phyloP scores from a whole-genome alignment of 2,888 invertebrate genomes.

The Platycheirus albimanus region DNA sequence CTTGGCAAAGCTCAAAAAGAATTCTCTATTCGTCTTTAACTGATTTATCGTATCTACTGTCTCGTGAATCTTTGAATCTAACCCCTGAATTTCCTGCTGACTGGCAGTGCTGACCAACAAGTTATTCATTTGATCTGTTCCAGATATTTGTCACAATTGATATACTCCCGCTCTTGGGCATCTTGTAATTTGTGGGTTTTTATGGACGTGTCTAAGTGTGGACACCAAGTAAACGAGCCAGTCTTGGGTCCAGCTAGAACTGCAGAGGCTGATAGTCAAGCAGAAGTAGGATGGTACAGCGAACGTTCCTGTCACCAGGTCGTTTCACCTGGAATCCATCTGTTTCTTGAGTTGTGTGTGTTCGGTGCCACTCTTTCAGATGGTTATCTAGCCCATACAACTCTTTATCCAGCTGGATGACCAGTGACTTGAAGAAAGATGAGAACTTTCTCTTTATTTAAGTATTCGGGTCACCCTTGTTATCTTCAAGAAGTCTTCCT shows the following conservation, averaged over 20 bases:
- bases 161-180: constrained; percentile 97
- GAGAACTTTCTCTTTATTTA: constrained; percentile 99
- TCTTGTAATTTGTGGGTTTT: constrained; percentile 97
- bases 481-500: constrained; percentile 97
- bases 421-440: constrained; percentile 99
- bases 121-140: constrained; percentile 99
- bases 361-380: constrained; percentile 99
- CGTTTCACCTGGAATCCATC: constrained; percentile 92
- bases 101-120: constrained; percentile 97
- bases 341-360: constrained; percentile 93
- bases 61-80: constrained; percentile 98
- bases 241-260: constrained; percentile 97
- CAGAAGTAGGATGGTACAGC: constrained; percentile 97
- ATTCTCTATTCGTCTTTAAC: constrained; percentile 98
- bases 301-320: constrained; percentile 99
- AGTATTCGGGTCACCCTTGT: constrained; percentile 92
- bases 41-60: constrained; percentile 99
- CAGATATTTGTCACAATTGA: constrained; percentile 98
- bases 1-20: constrained; percentile 98
- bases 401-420: constrained; percentile 99
- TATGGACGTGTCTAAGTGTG: constrained; percentile 98
- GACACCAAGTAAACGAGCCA: constrained; percentile 97
- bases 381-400: constrained; percentile 99
- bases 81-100: constrained; percentile 97
- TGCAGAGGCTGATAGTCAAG: constrained; percentile 99